phyloP scores from a whole-genome alignment of 2,888 invertebrate species.

The Tricholauxania praeusta region DNA sequence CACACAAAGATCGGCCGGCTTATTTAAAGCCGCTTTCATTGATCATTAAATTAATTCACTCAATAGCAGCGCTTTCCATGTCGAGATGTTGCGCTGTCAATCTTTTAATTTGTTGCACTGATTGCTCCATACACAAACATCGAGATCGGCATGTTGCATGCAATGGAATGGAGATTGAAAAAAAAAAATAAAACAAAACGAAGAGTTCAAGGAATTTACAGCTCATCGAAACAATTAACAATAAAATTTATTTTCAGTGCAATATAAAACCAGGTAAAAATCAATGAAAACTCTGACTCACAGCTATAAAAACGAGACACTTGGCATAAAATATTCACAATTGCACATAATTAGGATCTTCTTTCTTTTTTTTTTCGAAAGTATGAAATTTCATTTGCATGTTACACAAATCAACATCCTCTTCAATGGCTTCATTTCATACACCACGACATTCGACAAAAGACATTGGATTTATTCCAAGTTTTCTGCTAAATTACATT shows the following conservation, averaged over 20 bases:
- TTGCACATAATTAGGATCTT: conserved; percentile 36
- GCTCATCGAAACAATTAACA: conserved; percentile 7
- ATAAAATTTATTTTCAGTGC: conserved; percentile 16
- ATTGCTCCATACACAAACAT: conserved; percentile 19
- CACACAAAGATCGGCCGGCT: neutral
- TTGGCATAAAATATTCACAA: conserved; percentile 34
- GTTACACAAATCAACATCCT: conserved; percentile 17
- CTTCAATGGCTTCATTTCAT: neutral
- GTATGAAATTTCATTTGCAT: conserved; percentile 19
- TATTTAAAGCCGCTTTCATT: conserved; percentile 16
- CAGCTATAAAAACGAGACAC: conserved; percentile 17
- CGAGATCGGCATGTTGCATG: conserved; percentile 6
- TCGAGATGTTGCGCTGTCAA: conserved; percentile 25
- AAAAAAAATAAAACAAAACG: neutral
- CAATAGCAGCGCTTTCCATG: conserved; percentile 16
- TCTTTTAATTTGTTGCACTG: conserved; percentile 29
- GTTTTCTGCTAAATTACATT: conserved; percentile 48
- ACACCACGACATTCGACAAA: conserved; percentile 1
- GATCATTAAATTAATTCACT: conserved; percentile 30
- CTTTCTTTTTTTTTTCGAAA: neutral
- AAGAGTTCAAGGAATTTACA: conserved; percentile 18
- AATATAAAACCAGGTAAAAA: neutral
- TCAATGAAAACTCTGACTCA: neutral
- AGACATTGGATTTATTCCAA: conserved; percentile 44
- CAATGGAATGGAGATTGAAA: neutral